Evolutionary conservation across 2,797 vertebrate genomes (phyloP).

Genomic region (Sciurus vulgaris): DNA sequence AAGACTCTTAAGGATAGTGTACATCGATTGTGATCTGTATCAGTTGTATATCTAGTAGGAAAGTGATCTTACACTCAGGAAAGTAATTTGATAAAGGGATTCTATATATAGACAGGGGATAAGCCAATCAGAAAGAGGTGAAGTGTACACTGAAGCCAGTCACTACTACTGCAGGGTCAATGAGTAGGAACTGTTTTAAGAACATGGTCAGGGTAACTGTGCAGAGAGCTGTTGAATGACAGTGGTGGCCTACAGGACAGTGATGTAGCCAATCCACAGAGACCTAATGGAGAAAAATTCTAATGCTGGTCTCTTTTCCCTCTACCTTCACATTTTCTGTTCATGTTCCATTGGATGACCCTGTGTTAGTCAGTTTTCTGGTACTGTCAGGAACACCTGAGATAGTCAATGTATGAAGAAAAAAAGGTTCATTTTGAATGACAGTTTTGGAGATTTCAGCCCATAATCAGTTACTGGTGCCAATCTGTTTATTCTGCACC

Average conservation of each 20-base stretch:
- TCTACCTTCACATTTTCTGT: background rate
- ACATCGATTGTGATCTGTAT: background rate
- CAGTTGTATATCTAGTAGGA: background rate
- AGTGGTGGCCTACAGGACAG: background rate
- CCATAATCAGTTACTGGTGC: background rate
- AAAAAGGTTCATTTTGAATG: background rate
- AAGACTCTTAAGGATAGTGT: background rate
- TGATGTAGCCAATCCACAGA: fast-evolving
- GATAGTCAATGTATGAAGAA: background rate
- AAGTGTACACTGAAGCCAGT: background rate
- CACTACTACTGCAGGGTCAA: background rate
- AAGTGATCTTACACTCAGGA: background rate
- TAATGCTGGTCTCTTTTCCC: background rate
- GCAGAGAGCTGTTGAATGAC: background rate
- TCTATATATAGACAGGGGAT: background rate
- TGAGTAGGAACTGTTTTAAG: background rate
- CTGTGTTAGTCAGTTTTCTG: background rate
- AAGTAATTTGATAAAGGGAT: background rate
- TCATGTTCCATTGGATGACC: background rate
- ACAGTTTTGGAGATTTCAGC: background rate
- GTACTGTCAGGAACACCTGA: no score
- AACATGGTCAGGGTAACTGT: background rate
- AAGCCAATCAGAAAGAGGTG: background rate
- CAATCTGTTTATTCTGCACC: background rate
- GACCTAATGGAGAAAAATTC: background rate